Conservation (phyloP, 1,140 invertebrate species). For the Aphelinus atriplicis region DNA sequence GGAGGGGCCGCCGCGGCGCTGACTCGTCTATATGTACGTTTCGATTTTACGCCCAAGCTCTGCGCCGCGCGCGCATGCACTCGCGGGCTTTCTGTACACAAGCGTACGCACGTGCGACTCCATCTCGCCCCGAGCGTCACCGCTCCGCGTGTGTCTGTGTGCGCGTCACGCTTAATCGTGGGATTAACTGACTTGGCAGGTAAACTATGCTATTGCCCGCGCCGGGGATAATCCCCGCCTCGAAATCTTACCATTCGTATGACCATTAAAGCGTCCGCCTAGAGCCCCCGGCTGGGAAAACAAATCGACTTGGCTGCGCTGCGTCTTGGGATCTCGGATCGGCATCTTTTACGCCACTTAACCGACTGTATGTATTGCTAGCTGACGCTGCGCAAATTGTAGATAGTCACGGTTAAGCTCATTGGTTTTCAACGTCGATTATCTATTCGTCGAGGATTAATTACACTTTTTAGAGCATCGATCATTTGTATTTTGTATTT, state of each 20-base stretch:
- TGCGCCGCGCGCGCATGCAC: too few relatives aligned
- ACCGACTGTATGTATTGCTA: too few relatives aligned
- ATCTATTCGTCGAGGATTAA: too few relatives aligned
- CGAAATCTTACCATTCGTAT: conserved; percentile 32
- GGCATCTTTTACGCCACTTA: not conserved
- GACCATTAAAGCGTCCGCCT: conserved; percentile 27
- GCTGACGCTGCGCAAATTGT: too few relatives aligned
- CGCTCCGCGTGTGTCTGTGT: not conserved
- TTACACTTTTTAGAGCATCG: too few relatives aligned
- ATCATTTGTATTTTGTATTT: too few relatives aligned
- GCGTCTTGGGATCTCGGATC: conserved; percentile 8
- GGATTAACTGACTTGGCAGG: conserved; percentile 58
- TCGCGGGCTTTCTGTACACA: not conserved
- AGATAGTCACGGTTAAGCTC: too few relatives aligned
- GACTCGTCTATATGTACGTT: not conserved
- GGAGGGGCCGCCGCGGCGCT: not conserved
- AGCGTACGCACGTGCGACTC: not conserved
- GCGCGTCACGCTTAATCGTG: conserved; percentile 49
- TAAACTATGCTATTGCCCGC: conserved; percentile 56
- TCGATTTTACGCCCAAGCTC: conserved; percentile 14
- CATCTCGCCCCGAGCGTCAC: not conserved
- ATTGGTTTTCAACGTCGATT: too few relatives aligned
- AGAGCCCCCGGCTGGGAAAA: conserved; percentile 9
- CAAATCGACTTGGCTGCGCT: conserved; percentile 16
- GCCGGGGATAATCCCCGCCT: conserved; percentile 18